phyloP scores from a whole-genome alignment of 2,888 invertebrate species.

The Eupithecia pulchellata region DNA sequence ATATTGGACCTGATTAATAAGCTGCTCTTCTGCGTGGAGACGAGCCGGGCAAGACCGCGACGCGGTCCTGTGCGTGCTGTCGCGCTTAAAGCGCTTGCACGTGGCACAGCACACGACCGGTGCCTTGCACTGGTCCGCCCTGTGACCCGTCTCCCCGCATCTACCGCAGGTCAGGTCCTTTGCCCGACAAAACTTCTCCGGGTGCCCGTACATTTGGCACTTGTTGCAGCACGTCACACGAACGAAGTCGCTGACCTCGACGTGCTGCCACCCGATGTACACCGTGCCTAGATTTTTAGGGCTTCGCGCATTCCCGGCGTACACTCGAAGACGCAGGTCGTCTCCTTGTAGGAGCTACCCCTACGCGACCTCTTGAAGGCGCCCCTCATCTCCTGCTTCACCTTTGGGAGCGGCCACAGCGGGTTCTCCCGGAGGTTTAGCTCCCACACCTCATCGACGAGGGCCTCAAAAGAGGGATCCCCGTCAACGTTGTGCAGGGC shows the following conservation, averaged over 20 bases:
- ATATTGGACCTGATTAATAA: background rate
- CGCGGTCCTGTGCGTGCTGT: background rate
- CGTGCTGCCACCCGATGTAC: background rate
- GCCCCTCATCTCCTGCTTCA: no score
- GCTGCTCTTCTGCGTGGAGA: background rate
- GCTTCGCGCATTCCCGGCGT: background rate
- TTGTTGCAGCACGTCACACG: background rate
- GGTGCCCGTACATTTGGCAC: background rate
- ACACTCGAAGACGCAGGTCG: no score
- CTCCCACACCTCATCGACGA: no score
- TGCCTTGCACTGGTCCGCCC: slow-evolving; percentile 44
- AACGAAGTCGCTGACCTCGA: background rate
- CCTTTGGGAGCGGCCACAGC: no score
- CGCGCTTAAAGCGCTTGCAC: background rate
- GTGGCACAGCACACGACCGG: slow-evolving; percentile 54
- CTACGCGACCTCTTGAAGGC: no score
- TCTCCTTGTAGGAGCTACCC: no score
- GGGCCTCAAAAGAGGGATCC: no score
- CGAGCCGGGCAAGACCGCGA: background rate
- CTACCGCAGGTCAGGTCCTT: background rate
- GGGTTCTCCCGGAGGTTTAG: no score
- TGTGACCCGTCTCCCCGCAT: background rate
- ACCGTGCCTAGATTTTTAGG: background rate
- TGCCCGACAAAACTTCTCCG: background rate
- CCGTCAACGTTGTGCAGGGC: no score